Evolutionary conservation across 2,888 invertebrate genomes (phyloP).

Genomic region (Papilio demoleus): DNA sequence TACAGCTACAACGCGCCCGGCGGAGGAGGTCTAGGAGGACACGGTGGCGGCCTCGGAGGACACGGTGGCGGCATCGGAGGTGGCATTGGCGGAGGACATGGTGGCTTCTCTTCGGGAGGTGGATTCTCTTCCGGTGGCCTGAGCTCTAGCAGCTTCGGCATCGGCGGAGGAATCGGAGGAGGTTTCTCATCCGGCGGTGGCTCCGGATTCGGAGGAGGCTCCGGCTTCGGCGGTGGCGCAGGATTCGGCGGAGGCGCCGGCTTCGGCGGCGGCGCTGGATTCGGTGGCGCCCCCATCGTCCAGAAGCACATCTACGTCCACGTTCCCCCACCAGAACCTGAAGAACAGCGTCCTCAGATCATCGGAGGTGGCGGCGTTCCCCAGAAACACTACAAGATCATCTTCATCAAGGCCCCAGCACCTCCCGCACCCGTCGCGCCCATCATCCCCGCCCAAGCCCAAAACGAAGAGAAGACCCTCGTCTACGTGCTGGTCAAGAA

Average conservation of each 20-base stretch:
- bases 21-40: constrained; percentile 61
- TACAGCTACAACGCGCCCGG: constrained; percentile 83
- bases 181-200: constrained; percentile 57
- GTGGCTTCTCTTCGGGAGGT: constrained; percentile 58
- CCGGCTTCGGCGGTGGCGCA: constrained; percentile 55
- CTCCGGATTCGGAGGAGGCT: constrained; percentile 50
- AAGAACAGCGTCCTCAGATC: constrained; percentile 86
- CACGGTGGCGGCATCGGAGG: constrained; percentile 61
- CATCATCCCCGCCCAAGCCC: constrained; percentile 88
- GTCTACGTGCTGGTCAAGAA: constrained; percentile 93
- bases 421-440: constrained; percentile 90
- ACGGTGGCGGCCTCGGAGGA: constrained; percentile 57
- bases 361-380: constrained; percentile 85
- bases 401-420: constrained; percentile 93
- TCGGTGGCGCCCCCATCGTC: constrained; percentile 83
- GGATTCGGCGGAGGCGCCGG: constrained; percentile 64
- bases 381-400: constrained; percentile 93
- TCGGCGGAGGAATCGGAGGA: constrained; percentile 61
- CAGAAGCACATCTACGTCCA: constrained; percentile 93
- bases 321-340: constrained; percentile 92
- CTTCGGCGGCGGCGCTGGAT: constrained; percentile 69
- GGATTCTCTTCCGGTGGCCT: constrained; percentile 65
- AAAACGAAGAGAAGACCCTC: constrained; percentile 91
- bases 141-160: constrained; percentile 63
- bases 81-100: constrained; percentile 55